These are phyloP conservation scores for Biston betularia DNA, from an alignment of 2,888 invertebrate genomes.

Conservation along the genomic window DNA sequence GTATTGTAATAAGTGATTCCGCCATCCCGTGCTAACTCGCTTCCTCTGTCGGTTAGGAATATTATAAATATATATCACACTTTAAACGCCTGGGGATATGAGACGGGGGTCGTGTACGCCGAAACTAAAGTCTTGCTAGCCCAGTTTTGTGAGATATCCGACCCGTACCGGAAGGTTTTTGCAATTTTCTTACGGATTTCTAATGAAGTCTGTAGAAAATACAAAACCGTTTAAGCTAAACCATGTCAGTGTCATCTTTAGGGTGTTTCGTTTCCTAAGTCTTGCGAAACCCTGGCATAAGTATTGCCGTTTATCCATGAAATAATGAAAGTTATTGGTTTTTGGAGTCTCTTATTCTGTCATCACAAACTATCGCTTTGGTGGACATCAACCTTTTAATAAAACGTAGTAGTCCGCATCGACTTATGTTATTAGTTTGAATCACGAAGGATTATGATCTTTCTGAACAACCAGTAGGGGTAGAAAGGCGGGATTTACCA, in stretches of 20 bases:
- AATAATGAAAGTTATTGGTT: too few relatives aligned
- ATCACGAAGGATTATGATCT: background rate
- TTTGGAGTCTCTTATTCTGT: too few relatives aligned
- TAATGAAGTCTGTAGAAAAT: too few relatives aligned
- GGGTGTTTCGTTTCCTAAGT: too few relatives aligned
- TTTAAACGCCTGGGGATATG: constrained; percentile 1
- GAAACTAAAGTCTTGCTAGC: background rate
- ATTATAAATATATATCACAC: constrained; percentile 23
- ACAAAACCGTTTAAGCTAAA: too few relatives aligned
- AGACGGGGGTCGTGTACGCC: background rate
- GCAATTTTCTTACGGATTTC: too few relatives aligned
- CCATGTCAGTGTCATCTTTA: too few relatives aligned
- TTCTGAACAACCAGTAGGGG: background rate
- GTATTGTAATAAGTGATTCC: constrained; percentile 59
- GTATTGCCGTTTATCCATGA: too few relatives aligned
- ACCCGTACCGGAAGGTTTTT: too few relatives aligned
- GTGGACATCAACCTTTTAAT: background rate
- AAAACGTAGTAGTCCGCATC: background rate
- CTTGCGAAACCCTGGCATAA: too few relatives aligned
- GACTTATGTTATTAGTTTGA: too few relatives aligned
- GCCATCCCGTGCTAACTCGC: constrained; percentile 48
- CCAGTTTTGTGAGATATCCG: too few relatives aligned
- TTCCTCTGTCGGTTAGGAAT: constrained; percentile 9
- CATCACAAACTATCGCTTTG: background rate
- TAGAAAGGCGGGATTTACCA: background rate